A percentile compares a stretch with the other conserved stretches of the same genome.
These are phyloP conservation scores for Spinibarbus caldwelli DNA, from an alignment of 2,797 vertebrate species.

Conservation along the genomic window DNA sequence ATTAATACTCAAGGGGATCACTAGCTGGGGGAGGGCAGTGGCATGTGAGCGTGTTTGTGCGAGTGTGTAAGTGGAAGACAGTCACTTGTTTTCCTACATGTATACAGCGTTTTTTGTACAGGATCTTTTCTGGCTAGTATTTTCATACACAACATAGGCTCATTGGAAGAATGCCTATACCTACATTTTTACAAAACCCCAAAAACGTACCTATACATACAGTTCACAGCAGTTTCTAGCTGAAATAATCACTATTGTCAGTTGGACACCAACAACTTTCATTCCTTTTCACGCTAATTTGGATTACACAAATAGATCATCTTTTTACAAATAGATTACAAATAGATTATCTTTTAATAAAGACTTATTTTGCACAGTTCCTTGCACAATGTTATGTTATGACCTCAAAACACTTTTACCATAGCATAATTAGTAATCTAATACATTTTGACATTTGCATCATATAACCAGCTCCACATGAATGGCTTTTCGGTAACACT, in stretches of 20 bases:
- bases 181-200: background rate
- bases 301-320: background rate
- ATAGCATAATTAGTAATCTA: background rate
- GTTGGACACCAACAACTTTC: background rate
- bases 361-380: background rate
- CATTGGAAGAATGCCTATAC: background rate
- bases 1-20: conserved; percentile 51
- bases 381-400: background rate
- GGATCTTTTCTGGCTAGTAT: background rate
- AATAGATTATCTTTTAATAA: background rate
- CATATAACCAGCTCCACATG: background rate
- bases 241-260: background rate
- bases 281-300: background rate
- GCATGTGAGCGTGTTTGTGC: background rate
- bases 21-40: background rate
- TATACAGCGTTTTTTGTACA: background rate
- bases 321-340: no score
- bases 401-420: background rate
- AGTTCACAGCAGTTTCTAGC: background rate
- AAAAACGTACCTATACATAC: background rate
- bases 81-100: no score
- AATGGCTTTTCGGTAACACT: no score
- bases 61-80: background rate
- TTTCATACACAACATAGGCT: background rate
- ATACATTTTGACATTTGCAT: background rate